Base-by-base conservation (phyloP, 2,888 invertebrate genomes). In the Brachylomia viminalis region DNA sequence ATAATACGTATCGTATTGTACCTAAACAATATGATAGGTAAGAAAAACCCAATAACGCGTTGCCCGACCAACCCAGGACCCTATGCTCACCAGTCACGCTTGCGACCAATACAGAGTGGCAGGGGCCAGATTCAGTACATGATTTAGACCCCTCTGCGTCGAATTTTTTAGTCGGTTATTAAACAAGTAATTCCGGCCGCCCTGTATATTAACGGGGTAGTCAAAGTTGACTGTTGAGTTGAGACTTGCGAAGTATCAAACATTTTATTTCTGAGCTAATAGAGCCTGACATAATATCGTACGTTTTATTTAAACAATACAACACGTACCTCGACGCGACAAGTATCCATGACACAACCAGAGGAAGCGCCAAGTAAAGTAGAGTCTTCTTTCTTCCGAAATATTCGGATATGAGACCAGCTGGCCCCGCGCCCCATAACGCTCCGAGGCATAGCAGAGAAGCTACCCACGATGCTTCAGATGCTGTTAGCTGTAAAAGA, bases 371-470 rank as follows among this genome's bases (percentile, higher is more conserved):
- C 27, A 97, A 88, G 73, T 97, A 94, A 23, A 97, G 94, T 49
- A 97, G 89, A 0, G 97, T 96, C 84, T 97, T 95, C 92, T 97
- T 97, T 56, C 97, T 92, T 1, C 97, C 97, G 62, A 97, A 94
- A 84, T 94, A 91, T 85, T 97, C 97, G 0, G 97, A 96, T 69
- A 97, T 93, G 13, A 96, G 92, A 0, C 97, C 97, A 1, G 97
- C 94, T 0, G 97, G 97, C 2, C 97, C 95, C 0, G 97, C 96
- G 0, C 97, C 97, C 72, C 94, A 92, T 42, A 97, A 88, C 0
- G 97, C 97, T 0, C 97, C 97, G 0, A 97, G 90, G 65, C 97
- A 97, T 0, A 97, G 92, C 1, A 97, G 89, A 0, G 97, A 97
- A 0, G 97, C 97, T 15, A 96, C 95, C 97, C 97, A 97, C 0